phyloP scores from a whole-genome alignment of 2,113 vertebrate species.

The Takifugu bimaculatus region DNA sequence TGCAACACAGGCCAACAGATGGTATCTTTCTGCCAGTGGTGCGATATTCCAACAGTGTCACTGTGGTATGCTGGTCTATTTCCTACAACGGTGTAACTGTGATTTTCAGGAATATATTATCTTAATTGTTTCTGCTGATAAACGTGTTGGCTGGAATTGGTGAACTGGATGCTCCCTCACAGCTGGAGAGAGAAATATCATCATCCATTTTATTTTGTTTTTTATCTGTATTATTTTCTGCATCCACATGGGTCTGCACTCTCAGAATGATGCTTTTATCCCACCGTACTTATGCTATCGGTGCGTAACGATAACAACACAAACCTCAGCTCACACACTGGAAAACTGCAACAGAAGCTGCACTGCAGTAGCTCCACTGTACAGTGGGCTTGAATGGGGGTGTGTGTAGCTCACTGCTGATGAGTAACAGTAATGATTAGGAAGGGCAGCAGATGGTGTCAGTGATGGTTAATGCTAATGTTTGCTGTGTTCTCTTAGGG shows the following conservation, averaged over 20 bases:
- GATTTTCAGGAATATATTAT: too few species aligned
- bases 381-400: constrained; percentile 27
- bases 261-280: constrained; percentile 33
- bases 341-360: constrained; percentile 37
- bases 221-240: constrained; percentile 18
- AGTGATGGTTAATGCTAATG: constrained; percentile 17
- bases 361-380: constrained; percentile 39
- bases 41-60: too few species aligned
- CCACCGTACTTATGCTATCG: constrained; percentile 56
- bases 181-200: too few species aligned
- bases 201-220: constrained; percentile 16
- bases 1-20: too few species aligned
- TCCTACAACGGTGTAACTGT: too few species aligned
- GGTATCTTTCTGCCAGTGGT: too few species aligned
- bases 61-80: too few species aligned
- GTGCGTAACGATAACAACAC: constrained; percentile 49
- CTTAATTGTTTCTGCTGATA: too few species aligned
- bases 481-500: constrained; percentile 34
- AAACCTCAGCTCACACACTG: constrained; percentile 49
- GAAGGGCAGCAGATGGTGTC: neutral
- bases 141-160: too few species aligned
- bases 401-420: constrained; percentile 11
- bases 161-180: too few species aligned
- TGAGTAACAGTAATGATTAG: constrained; percentile 1
- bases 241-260: constrained; percentile 27